phyloP scores from a whole-genome alignment of 2,797 vertebrate genomes.

The Holocentrus rufus region DNA sequence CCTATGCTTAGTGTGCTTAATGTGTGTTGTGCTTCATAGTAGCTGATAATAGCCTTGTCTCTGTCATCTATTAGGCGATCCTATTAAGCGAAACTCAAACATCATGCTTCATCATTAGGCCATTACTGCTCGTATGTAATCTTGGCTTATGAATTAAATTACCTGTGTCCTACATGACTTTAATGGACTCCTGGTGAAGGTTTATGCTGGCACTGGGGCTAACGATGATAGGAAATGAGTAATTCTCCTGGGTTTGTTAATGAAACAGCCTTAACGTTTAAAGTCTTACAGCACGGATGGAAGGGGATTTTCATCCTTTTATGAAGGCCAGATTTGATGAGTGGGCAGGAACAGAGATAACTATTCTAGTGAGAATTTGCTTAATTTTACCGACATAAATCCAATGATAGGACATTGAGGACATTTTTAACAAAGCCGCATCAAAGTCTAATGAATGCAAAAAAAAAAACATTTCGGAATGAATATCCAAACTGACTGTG shows the following conservation, averaged over 20 bases:
- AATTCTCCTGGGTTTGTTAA: slow-evolving; percentile 63
- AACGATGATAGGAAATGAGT: slow-evolving; percentile 58
- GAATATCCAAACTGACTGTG: too few species aligned
- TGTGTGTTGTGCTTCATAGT: slow-evolving; percentile 53
- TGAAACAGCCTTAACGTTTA: slow-evolving; percentile 56
- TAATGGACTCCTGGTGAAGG: slow-evolving; percentile 70
- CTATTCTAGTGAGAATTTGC: neutral
- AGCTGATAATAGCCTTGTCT: slow-evolving; percentile 51
- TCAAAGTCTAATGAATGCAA: slow-evolving; percentile 3
- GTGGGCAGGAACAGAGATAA: slow-evolving; percentile 25
- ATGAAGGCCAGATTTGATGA: slow-evolving; percentile 43
- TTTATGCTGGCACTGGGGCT: slow-evolving; percentile 60
- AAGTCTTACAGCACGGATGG: slow-evolving; percentile 37
- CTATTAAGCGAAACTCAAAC: slow-evolving; percentile 77
- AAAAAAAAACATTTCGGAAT: neutral
- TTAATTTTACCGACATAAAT: neutral
- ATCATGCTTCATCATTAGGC: slow-evolving; percentile 78
- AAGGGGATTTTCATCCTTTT: slow-evolving; percentile 37
- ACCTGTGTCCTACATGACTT: slow-evolving; percentile 79
- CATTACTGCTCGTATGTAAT: slow-evolving; percentile 75
- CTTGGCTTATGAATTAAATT: slow-evolving; percentile 79
- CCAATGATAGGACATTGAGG: slow-evolving; percentile 31
- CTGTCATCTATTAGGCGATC: slow-evolving; percentile 69
- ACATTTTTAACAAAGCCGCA: slow-evolving; percentile 21
- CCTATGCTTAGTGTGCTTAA: neutral